These are phyloP conservation scores for Chiropotes sagulatus DNA, from an alignment of 2,797 vertebrate species.

Conservation along the genomic window DNA sequence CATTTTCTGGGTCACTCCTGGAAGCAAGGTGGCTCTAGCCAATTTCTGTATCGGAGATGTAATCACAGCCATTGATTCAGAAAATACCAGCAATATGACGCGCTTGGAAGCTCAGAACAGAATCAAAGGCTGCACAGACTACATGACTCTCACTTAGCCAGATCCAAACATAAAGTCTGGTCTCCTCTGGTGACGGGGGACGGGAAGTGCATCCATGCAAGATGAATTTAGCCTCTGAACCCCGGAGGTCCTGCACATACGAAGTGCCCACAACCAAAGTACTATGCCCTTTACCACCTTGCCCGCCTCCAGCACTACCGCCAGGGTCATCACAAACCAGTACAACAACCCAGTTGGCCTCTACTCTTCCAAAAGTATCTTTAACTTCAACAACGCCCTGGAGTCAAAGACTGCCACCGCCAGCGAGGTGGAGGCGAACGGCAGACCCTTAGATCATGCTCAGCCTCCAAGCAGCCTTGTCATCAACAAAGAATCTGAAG, in stretches of 20 bases:
- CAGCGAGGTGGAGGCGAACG: no score
- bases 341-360: slow-evolving; percentile 95
- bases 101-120: slow-evolving; percentile 97
- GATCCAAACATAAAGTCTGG: slow-evolving; percentile 95
- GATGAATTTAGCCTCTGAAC: slow-evolving; percentile 96
- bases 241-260: slow-evolving; percentile 81
- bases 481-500: no score
- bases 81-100: slow-evolving; percentile 94
- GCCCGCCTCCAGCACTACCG: no score
- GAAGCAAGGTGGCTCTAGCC: slow-evolving; percentile 94
- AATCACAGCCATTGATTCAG: slow-evolving; percentile 94
- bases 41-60: slow-evolving; percentile 93
- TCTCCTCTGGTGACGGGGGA: slow-evolving; percentile 94
- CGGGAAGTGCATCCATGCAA: slow-evolving; percentile 96
- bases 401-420: slow-evolving; percentile 83
- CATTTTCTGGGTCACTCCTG: slow-evolving; percentile 93
- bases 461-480: no score
- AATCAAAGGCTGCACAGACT: slow-evolving; percentile 94
- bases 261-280: no score
- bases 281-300: no score
- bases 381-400: slow-evolving; percentile 91
- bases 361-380: slow-evolving; percentile 96
- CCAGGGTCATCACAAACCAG: slow-evolving; percentile 86
- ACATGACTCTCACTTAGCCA: slow-evolving; percentile 94
- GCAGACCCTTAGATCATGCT: no score